Percentiles rank a stretch among this genome's conserved stretches.
Evolutionary conservation across 1,140 invertebrate genomes (phyloP).

Genomic region (Magallana gigas): DNA sequence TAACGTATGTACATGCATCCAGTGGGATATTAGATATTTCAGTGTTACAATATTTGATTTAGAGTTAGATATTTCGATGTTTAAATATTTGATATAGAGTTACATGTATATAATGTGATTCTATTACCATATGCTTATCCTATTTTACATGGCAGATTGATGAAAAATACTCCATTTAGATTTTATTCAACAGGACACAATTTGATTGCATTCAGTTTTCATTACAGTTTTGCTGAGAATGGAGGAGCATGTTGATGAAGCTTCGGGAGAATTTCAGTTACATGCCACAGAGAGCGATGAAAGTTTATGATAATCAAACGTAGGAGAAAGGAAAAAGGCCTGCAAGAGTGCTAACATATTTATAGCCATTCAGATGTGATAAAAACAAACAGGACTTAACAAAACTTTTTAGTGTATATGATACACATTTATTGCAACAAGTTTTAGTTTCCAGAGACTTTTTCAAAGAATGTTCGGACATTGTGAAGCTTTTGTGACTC

Average conservation of each 20-base stretch:
- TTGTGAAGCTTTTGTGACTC: background rate
- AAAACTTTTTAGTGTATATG: background rate
- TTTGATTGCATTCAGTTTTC: too few relatives aligned
- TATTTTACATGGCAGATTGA: too few relatives aligned
- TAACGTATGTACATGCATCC: too few relatives aligned
- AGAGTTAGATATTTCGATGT: too few relatives aligned
- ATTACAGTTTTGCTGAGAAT: conserved; percentile 34
- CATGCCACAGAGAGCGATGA: conserved; percentile 80
- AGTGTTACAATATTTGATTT: too few relatives aligned
- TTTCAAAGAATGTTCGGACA: background rate
- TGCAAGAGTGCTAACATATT: conserved; percentile 6
- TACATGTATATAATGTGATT: too few relatives aligned
- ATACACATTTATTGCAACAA: background rate
- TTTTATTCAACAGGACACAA: too few relatives aligned
- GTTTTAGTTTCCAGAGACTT: background rate
- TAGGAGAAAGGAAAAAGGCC: background rate
- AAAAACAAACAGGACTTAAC: background rate
- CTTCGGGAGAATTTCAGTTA: conserved; percentile 62
- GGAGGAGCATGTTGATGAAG: conserved; percentile 41
- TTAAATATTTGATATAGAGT: too few relatives aligned
- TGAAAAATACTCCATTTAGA: too few relatives aligned
- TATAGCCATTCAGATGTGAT: conserved; percentile 7
- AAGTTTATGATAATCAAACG: conserved; percentile 74
- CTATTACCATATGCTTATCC: too few relatives aligned
- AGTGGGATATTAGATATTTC: too few relatives aligned